These are phyloP conservation scores for Aspidapion aeneum DNA, from an alignment of 2,888 invertebrate species.

Conservation along the genomic window DNA sequence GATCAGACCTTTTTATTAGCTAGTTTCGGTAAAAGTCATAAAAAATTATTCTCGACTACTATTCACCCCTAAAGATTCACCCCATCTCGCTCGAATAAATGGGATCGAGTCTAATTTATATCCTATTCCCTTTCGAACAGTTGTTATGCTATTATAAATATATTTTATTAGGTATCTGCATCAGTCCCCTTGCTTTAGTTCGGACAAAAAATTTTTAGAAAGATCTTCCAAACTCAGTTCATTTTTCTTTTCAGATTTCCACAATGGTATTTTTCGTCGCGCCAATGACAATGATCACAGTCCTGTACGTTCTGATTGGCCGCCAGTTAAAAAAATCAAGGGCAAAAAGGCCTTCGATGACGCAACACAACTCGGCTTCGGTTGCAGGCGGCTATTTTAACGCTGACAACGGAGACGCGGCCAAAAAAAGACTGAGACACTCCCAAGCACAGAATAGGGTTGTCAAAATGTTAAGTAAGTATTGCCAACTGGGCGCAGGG, in stretches of 20 bases:
- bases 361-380: constrained; percentile 23
- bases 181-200: no score
- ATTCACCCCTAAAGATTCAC: no score
- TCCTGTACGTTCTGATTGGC: constrained; percentile 75
- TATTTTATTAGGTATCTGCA: no score
- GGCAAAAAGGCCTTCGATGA: constrained; percentile 39
- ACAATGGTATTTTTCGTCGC: constrained; percentile 79
- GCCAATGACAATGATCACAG: constrained; percentile 82
- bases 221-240: no score
- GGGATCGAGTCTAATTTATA: no score
- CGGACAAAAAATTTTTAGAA: no score
- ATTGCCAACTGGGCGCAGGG: neutral
- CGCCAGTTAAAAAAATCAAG: constrained; percentile 65
- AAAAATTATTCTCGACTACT: no score
- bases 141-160: no score
- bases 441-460: constrained; percentile 54
- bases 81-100: no score
- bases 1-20: no score
- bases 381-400: neutral
- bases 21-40: no score
- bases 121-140: no score
- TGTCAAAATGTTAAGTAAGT: constrained; percentile 79
- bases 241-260: constrained; percentile 50
- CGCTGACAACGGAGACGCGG: constrained; percentile 9
- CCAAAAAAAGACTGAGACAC: constrained; percentile 32